These are phyloP conservation scores for Pristis pectinata DNA, from an alignment of 2,797 vertebrate species.

Conservation along the genomic window DNA sequence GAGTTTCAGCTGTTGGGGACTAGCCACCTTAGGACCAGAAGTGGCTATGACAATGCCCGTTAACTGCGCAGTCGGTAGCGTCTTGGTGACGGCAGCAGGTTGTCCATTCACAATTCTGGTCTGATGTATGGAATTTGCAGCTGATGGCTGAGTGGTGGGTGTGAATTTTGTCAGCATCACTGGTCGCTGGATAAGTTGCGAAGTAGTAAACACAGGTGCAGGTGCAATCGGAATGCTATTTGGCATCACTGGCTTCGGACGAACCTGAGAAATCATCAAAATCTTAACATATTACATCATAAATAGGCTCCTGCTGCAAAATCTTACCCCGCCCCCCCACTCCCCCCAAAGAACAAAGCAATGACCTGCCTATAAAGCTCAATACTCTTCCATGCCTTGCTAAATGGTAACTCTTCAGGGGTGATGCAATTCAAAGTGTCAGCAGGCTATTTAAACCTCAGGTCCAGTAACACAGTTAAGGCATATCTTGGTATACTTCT, in stretches of 20 bases:
- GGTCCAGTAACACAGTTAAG: background rate
- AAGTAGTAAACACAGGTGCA: conserved; percentile 94
- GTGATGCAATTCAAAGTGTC: background rate
- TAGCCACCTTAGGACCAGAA: conserved; percentile 69
- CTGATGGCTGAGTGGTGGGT: conserved; percentile 72
- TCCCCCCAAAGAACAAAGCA: background rate
- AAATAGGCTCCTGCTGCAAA: background rate
- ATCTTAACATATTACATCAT: background rate
- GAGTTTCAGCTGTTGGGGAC: conserved; percentile 83
- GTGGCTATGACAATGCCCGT: conserved; percentile 94
- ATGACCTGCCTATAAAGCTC: background rate
- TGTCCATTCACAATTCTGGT: conserved; percentile 95
- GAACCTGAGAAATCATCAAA: conserved; percentile 65
- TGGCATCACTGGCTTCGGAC: conserved; percentile 80
- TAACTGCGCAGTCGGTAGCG: conserved; percentile 70
- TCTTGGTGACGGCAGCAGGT: conserved; percentile 76
- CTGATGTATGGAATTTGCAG: conserved; percentile 87
- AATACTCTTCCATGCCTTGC: background rate
- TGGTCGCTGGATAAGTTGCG: conserved; percentile 88
- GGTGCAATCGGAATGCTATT: conserved; percentile 95
- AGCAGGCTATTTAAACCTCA: background rate
- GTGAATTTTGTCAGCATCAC: conserved; percentile 92
- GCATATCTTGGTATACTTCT: background rate
- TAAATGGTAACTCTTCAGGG: background rate
- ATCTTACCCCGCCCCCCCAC: no score